phyloP scores from a whole-genome alignment of 2,888 invertebrate species.

The Drosophila algonquin region DNA sequence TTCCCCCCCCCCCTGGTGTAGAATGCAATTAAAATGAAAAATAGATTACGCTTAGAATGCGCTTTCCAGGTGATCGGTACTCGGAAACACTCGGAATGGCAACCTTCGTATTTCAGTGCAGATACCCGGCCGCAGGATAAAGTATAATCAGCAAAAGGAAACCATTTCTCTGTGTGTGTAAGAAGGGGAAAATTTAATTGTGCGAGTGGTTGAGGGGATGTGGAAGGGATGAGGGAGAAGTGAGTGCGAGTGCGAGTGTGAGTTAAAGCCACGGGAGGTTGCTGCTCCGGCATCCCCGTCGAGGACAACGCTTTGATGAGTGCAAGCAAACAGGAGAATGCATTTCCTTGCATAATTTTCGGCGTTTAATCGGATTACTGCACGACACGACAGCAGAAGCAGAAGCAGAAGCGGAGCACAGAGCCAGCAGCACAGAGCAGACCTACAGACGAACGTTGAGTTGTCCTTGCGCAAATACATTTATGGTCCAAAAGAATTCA shows the following conservation, averaged over 20 bases:
- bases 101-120: conserved; percentile 4
- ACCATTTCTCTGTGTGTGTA: conserved; percentile 1
- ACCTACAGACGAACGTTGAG: background rate
- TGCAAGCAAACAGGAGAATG: conserved; percentile 33
- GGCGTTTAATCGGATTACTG: conserved; percentile 70
- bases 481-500: conserved; percentile 30
- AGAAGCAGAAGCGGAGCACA: background rate
- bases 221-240: conserved; percentile 17
- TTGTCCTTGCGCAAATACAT: conserved; percentile 51
- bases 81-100: conserved; percentile 1
- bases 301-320: conserved; percentile 32
- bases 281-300: conserved; percentile 17
- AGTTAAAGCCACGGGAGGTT: conserved; percentile 4
- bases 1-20: too few relatives aligned
- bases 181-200: conserved; percentile 65
- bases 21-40: background rate
- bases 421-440: background rate
- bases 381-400: conserved; percentile 4
- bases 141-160: conserved; percentile 29
- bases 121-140: conserved; percentile 6
- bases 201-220: conserved; percentile 12
- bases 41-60: conserved; percentile 20
- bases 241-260: background rate
- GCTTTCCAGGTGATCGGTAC: conserved; percentile 22
- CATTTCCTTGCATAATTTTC: conserved; percentile 57